Evolutionary conservation across 2,113 vertebrate genomes (phyloP).

Genomic region (Strix aluco): DNA sequence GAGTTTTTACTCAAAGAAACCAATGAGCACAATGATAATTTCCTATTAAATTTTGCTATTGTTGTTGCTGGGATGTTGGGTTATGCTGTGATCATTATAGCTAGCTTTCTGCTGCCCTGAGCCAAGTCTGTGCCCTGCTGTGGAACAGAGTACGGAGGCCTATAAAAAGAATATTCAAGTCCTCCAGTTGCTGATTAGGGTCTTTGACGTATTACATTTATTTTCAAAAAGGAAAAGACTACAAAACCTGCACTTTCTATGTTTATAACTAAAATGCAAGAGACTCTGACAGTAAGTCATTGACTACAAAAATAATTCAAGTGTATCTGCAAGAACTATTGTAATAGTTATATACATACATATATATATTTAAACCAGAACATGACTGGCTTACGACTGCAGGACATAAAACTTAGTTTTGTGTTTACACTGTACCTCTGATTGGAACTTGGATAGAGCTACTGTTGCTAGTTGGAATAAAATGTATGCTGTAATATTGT

Average conservation of each 20-base stretch:
- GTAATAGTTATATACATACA: not conserved
- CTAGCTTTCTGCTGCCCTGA: not conserved
- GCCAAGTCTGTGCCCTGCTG: not conserved
- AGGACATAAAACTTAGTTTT: slow-evolving; percentile 58
- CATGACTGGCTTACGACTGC: slow-evolving; percentile 9
- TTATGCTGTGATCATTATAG: not conserved
- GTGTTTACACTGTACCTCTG: slow-evolving; percentile 59
- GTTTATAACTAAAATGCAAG: not conserved
- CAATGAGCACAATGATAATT: not conserved
- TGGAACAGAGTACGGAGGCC: not conserved
- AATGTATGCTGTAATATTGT: slow-evolving; percentile 55
- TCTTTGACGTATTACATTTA: not conserved
- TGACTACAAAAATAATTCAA: not conserved
- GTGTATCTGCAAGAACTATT: slow-evolving; percentile 41
- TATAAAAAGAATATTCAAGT: not conserved
- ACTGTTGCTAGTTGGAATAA: slow-evolving; percentile 69
- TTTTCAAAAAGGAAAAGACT: not conserved
- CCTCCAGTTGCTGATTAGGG: not conserved
- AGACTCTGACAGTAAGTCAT: not conserved
- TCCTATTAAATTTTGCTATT: not conserved
- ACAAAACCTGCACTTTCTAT: not conserved
- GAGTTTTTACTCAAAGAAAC: not conserved
- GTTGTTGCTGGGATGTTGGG: not conserved
- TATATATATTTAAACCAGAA: not conserved
- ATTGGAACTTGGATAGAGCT: slow-evolving; percentile 67